phyloP scores from a whole-genome alignment of 2,888 invertebrate species.

The Tetranychus truncatus region DNA sequence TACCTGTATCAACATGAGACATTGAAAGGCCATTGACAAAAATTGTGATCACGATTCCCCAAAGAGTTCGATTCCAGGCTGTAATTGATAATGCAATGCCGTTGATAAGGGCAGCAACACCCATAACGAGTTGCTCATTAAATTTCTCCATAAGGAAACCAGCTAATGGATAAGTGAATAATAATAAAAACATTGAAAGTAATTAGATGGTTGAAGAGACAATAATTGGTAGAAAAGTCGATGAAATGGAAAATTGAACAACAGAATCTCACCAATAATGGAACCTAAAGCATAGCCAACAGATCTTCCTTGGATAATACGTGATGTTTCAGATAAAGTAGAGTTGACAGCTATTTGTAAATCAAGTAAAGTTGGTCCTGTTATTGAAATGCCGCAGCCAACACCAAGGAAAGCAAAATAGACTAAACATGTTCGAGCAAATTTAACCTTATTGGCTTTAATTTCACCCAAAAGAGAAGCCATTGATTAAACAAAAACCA shows the following conservation, averaged over 20 bases:
- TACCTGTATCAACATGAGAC: background rate
- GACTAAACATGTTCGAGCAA: background rate
- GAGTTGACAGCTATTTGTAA: background rate
- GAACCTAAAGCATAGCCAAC: background rate
- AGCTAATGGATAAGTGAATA: background rate
- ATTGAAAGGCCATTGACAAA: background rate
- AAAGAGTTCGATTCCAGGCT: constrained; percentile 4
- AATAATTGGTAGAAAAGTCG: too few relatives aligned
- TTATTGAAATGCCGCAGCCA: background rate
- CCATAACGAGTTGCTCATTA: background rate
- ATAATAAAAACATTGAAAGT: background rate
- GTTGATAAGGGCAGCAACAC: background rate
- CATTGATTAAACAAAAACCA: background rate
- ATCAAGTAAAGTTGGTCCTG: background rate
- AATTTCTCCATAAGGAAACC: background rate
- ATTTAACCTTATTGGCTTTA: constrained; percentile 1
- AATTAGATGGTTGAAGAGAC: background rate
- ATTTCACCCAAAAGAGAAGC: background rate
- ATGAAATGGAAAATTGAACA: background rate
- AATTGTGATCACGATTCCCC: background rate
- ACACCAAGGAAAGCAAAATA: constrained; percentile 4
- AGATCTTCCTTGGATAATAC: background rate
- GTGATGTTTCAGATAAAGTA: background rate
- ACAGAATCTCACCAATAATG: background rate
- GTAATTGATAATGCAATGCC: background rate